These are phyloP conservation scores for Chanos chanos DNA, from an alignment of 2,797 vertebrate species.

Conservation along the genomic window DNA sequence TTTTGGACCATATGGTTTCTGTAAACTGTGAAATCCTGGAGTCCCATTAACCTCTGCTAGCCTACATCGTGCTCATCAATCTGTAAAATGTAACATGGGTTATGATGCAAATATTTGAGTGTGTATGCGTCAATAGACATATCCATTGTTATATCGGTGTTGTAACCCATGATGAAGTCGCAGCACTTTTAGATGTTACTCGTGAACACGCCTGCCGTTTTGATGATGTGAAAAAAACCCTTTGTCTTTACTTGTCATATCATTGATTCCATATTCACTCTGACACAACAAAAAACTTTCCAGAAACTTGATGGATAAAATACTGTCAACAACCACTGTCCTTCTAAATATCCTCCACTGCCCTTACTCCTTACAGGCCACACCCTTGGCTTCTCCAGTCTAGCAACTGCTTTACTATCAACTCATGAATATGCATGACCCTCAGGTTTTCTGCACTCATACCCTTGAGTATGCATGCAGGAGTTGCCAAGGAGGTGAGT, in stretches of 20 bases:
- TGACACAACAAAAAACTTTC: no score
- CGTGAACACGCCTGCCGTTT: no score
- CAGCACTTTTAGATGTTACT: no score
- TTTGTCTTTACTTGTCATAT: no score
- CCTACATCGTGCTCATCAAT: conserved; percentile 24
- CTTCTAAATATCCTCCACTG: no score
- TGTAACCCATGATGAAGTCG: no score
- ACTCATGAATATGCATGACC: conserved; percentile 60
- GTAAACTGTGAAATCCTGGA: conserved; percentile 48
- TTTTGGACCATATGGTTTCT: conserved; percentile 47
- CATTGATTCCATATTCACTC: no score
- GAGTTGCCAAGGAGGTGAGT: conserved; percentile 37
- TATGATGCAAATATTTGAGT: conserved; percentile 34
- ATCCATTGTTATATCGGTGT: neutral
- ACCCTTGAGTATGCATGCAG: conserved; percentile 32
- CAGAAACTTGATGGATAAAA: no score
- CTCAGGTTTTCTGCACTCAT: conserved; percentile 50
- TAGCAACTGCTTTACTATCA: conserved; percentile 49
- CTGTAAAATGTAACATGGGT: conserved; percentile 12
- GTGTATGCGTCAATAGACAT: neutral
- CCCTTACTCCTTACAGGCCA: no score
- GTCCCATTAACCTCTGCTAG: conserved; percentile 38
- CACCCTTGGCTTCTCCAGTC: conserved; percentile 53
- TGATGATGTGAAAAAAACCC: no score
- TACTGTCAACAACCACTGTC: no score